Percentiles rank a stretch among this genome's conserved stretches.
Conservation (phyloP, 53 echinoderm and acorn worm species). For the Temnopleurus reevesii region DNA sequence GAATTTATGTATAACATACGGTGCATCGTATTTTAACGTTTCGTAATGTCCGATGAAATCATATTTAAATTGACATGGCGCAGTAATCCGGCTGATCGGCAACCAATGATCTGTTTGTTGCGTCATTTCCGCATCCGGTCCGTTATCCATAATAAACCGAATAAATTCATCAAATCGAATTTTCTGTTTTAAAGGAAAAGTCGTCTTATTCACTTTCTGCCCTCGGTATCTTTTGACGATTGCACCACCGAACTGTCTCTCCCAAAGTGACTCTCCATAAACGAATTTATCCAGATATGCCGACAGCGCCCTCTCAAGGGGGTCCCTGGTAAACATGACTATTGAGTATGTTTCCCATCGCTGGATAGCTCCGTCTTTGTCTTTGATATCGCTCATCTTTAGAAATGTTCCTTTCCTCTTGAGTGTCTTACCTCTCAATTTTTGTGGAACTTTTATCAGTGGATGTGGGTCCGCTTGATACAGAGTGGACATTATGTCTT, state of each 20-base stretch:
- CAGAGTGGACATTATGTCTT: conserved; percentile 42
- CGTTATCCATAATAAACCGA: conserved; percentile 61
- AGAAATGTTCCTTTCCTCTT: conserved; percentile 42
- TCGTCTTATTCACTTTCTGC: not conserved
- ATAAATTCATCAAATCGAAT: conserved; percentile 68
- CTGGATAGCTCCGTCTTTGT: not conserved
- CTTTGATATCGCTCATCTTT: conserved; percentile 57
- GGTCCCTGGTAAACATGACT: conserved; percentile 62
- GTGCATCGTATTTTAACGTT: conserved; percentile 60
- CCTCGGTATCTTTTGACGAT: conserved; percentile 48
- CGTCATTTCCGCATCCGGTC: conserved; percentile 41
- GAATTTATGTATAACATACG: conserved; percentile 51
- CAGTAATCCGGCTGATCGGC: conserved; percentile 56
- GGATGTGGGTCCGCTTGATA: not conserved
- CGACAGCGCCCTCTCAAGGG: conserved; percentile 58
- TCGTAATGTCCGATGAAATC: conserved; percentile 69
- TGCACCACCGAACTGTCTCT: conserved; percentile 24
- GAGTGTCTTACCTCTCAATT: not conserved
- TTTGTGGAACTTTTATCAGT: not conserved
- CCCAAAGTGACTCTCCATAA: conserved; percentile 30
- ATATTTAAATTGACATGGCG: conserved; percentile 59
- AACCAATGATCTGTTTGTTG: conserved; percentile 63
- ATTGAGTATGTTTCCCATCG: conserved; percentile 54
- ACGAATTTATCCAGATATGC: conserved; percentile 66
- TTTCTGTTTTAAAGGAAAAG: conserved; percentile 14